Evolutionary conservation across 2,888 invertebrate species (phyloP).

Genomic region (Odontomyia ornata): DNA sequence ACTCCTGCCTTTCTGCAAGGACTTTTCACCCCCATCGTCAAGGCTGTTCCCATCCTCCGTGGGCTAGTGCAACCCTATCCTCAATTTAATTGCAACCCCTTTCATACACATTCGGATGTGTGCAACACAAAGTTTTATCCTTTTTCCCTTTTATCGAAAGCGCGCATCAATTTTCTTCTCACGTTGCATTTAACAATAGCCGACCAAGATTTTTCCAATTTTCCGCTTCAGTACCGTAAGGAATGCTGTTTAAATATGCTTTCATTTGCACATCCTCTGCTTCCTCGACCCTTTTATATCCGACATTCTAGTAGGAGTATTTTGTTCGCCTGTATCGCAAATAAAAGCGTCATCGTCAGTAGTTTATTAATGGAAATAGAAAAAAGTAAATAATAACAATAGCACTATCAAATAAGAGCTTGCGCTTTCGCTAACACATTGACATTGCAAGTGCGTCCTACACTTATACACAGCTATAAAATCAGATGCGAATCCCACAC

Average conservation of each 20-base stretch:
- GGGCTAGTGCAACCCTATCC: not conserved
- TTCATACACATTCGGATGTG: not conserved
- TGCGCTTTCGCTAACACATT: slow-evolving; percentile 45
- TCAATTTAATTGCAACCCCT: slow-evolving; percentile 16
- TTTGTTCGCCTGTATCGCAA: no score
- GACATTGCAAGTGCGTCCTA: slow-evolving; percentile 42
- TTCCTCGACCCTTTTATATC: not conserved
- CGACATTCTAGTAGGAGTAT: not conserved
- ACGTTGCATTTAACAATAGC: not conserved
- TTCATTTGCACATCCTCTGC: not conserved
- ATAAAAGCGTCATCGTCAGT: no score
- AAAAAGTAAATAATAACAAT: slow-evolving; percentile 35
- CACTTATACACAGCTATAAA: not conserved
- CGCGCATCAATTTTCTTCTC: not conserved
- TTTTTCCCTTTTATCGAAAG: not conserved
- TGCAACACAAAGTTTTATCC: not conserved
- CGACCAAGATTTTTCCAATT: slow-evolving; percentile 22
- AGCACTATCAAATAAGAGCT: slow-evolving; percentile 26
- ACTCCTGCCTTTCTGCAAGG: slow-evolving; percentile 14
- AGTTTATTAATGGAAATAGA: not conserved
- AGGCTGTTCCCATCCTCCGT: not conserved
- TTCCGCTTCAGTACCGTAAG: not conserved
- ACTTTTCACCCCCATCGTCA: slow-evolving; percentile 15
- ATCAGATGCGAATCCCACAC: not conserved
- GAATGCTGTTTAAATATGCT: slow-evolving; percentile 15